These are phyloP conservation scores for Hiodon tergisus DNA, from an alignment of 2,113 vertebrate genomes.

Conservation along the genomic window DNA sequence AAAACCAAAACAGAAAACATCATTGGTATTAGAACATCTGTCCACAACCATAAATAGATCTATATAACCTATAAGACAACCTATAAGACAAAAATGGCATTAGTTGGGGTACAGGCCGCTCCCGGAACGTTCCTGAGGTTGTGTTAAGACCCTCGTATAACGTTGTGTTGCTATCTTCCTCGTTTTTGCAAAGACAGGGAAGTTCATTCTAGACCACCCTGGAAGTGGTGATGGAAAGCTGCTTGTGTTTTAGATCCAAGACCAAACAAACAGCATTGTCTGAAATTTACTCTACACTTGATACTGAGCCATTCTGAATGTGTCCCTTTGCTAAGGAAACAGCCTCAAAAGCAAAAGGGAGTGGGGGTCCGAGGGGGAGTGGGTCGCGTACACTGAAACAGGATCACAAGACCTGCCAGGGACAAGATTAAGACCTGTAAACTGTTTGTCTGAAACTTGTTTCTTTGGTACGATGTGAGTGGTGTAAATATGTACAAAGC, in stretches of 20 bases:
- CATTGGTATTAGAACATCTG: neutral
- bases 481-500: constrained; percentile 12
- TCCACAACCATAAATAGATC: no score
- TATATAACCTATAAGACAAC: no score
- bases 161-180: no score
- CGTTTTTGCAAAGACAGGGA: no score
- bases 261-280: constrained; percentile 18
- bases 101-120: no score
- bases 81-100: no score
- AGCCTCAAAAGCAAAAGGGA: no score
- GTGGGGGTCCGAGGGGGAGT: no score
- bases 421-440: neutral
- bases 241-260: constrained; percentile 9
- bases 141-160: no score
- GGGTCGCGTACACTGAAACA: neutral
- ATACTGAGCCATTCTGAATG: constrained; percentile 19
- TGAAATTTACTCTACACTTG: constrained; percentile 14
- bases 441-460: neutral
- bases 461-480: constrained; percentile 7
- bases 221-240: constrained; percentile 3
- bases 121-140: no score
- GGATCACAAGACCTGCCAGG: neutral
- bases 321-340: neutral
- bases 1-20: neutral
- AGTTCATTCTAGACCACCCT: constrained; percentile 15